Conservation (phyloP, 2,797 vertebrate genomes). For the Carapus acus region DNA sequence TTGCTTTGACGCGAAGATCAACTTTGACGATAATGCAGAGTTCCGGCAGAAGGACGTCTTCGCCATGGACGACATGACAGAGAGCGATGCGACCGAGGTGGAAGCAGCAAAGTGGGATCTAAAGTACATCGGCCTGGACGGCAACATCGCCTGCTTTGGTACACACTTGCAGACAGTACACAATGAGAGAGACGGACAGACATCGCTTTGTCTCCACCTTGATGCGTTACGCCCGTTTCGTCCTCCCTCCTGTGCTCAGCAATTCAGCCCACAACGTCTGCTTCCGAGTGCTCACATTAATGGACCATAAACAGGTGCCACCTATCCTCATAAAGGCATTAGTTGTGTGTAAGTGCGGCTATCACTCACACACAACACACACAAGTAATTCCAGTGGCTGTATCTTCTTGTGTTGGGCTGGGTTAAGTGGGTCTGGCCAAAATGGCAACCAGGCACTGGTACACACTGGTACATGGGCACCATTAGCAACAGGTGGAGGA, state of each 20-base stretch:
- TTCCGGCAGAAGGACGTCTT: conserved; percentile 97
- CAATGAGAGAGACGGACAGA: conserved; percentile 38
- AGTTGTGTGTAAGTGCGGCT: conserved; percentile 50
- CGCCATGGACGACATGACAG: conserved; percentile 92
- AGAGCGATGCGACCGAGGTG: conserved; percentile 90
- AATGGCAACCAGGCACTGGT: no score
- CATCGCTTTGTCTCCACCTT: conserved; percentile 55
- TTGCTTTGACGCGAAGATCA: conserved; percentile 99
- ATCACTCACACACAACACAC: conserved; percentile 5
- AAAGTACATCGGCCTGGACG: conserved; percentile 96
- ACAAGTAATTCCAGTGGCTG: conserved; percentile 45
- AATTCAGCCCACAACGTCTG: conserved; percentile 68
- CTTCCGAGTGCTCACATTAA: conserved; percentile 74
- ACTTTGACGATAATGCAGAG: conserved; percentile 98
- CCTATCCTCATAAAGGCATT: conserved; percentile 65
- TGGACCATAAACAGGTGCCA: conserved; percentile 63
- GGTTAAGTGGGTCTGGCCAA: no score
- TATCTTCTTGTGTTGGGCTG: conserved; percentile 51
- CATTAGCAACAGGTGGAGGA: no score
- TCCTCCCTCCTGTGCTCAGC: conserved; percentile 63
- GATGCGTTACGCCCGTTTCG: conserved; percentile 48
- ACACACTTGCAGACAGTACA: conserved; percentile 20
- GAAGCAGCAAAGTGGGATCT: conserved; percentile 94
- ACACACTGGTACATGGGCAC: no score
- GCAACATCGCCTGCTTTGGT: conserved; percentile 99